Percentiles rank a stretch among this genome's conserved stretches.
Evolutionary conservation across 2,888 invertebrate genomes (phyloP).

Genomic region (Pyralis farinalis): DNA sequence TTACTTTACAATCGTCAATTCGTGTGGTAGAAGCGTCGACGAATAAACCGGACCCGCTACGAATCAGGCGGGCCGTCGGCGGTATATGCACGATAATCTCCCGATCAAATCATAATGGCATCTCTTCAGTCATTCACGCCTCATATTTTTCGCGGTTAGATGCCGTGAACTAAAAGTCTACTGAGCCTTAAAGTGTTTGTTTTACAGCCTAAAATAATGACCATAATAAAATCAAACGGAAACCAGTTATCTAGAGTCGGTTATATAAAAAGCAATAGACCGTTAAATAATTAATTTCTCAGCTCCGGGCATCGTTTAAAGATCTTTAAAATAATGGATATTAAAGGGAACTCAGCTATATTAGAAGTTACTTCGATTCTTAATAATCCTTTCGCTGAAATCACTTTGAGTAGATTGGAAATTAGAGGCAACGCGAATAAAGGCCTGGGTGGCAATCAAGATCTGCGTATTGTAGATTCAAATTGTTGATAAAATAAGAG

Average conservation of each 20-base stretch:
- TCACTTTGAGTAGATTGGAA: neutral
- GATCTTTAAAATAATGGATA: conserved; percentile 8
- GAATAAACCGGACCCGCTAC: no score
- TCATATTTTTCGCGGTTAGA: neutral
- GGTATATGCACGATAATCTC: no score
- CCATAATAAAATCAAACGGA: neutral
- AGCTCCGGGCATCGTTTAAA: neutral
- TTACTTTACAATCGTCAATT: no score
- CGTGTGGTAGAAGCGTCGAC: no score
- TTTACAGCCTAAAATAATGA: no score
- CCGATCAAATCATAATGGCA: no score
- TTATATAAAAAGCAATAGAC: no score
- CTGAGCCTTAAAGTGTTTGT: no score
- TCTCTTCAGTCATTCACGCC: no score
- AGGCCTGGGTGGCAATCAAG: neutral
- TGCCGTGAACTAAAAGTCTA: neutral
- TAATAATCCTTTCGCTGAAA: conserved; percentile 7
- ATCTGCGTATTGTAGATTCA: neutral
- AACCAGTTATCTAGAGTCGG: neutral
- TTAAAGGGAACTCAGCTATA: neutral
- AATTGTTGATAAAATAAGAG: neutral
- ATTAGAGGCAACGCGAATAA: neutral
- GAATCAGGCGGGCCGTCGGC: no score
- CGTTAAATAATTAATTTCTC: neutral
- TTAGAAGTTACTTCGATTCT: conserved; percentile 2